Conservation (phyloP, 2,888 invertebrate species). For the Masnerella sp. region DNA sequence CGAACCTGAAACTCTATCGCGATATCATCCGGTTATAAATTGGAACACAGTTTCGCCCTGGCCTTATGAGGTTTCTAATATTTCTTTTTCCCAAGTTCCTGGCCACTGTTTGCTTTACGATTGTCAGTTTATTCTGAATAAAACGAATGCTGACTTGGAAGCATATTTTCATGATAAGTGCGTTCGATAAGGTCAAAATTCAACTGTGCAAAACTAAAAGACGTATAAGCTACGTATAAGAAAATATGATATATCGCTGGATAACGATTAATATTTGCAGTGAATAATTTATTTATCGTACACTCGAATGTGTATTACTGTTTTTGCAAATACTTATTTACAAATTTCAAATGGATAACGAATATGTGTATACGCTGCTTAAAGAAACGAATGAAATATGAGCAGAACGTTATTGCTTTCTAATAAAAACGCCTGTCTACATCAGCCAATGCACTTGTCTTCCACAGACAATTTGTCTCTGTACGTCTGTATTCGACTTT, state of each 20-base stretch:
- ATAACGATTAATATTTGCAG: no score
- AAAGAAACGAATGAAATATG: conserved; percentile 21
- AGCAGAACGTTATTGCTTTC: conserved; percentile 22
- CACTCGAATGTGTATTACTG: no score
- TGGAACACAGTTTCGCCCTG: conserved; percentile 76
- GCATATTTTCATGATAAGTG: conserved; percentile 54
- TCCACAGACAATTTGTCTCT: conserved; percentile 27
- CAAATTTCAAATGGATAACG: no score
- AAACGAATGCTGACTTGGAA: conserved; percentile 45
- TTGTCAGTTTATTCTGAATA: conserved; percentile 57
- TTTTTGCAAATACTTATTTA: no score
- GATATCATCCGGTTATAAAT: conserved; percentile 78
- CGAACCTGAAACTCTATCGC: conserved; percentile 77
- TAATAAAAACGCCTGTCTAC: conserved; percentile 26
- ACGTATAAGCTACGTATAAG: conserved; percentile 11
- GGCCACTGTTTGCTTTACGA: conserved; percentile 59
- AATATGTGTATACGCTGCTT: no score
- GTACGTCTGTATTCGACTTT: conserved; percentile 41
- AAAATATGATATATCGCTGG: not conserved
- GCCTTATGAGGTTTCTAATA: conserved; percentile 78
- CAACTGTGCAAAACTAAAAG: conserved; percentile 24
- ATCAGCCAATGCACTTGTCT: conserved; percentile 32
- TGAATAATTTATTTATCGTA: no score
- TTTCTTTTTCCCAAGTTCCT: conserved; percentile 74
- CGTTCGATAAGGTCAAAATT: conserved; percentile 50